Conservation (phyloP, 2,113 vertebrate genomes). For the Drymodes brunneopygia region DNA sequence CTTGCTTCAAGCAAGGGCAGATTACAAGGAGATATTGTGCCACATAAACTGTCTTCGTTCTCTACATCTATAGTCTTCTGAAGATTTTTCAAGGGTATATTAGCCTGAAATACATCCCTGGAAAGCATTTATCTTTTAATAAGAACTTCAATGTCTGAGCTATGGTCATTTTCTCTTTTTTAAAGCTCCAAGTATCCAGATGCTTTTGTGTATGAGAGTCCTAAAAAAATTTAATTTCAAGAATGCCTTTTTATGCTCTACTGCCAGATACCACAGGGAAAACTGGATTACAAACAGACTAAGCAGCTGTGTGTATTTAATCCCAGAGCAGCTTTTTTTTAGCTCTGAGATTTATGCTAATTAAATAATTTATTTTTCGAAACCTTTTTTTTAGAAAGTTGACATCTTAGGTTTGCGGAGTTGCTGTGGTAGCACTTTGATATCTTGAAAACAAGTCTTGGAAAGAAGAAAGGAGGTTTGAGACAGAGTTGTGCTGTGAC, state of each 20-base stretch:
- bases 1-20: background rate
- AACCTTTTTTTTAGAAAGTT: background rate
- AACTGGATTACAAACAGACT: conserved; percentile 2
- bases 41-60: background rate
- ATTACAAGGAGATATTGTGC: background rate
- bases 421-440: background rate
- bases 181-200: background rate
- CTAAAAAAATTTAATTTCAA: background rate
- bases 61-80: background rate
- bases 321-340: background rate
- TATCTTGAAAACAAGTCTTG: background rate
- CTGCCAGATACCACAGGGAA: background rate
- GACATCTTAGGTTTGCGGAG: background rate
- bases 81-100: background rate
- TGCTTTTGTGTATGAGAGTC: background rate
- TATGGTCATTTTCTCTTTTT: background rate
- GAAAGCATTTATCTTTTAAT: background rate
- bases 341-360: background rate
- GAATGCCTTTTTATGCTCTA: background rate
- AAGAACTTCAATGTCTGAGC: background rate
- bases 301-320: conserved; percentile 12
- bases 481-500: background rate
- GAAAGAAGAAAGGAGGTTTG: background rate
- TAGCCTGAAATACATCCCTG: background rate
- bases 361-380: background rate